phyloP scores from a whole-genome alignment of 2,888 invertebrate genomes.

The Fragum sueziense region DNA sequence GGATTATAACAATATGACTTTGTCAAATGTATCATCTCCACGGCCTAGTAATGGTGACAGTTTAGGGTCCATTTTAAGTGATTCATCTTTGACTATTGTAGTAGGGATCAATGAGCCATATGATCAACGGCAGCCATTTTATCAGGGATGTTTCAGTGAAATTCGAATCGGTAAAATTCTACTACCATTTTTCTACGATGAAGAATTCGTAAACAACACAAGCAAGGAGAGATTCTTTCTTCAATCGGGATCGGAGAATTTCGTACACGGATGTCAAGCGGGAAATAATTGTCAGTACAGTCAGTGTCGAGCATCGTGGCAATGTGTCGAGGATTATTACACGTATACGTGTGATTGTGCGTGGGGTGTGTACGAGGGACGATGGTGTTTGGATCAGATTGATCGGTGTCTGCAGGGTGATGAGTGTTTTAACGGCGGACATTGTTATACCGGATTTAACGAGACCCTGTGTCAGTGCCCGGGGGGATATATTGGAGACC shows the following conservation, averaged over 20 bases:
- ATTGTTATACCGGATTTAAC: constrained; percentile 69
- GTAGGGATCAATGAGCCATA: constrained; percentile 21
- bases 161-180: constrained; percentile 92
- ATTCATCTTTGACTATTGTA: constrained; percentile 4
- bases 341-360: constrained; percentile 76
- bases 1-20: constrained; percentile 31
- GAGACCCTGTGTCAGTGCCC: constrained; percentile 71
- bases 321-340: constrained; percentile 77
- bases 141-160: constrained; percentile 94
- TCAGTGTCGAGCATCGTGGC: constrained; percentile 88
- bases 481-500: constrained; percentile 69
- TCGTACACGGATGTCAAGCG: constrained; percentile 52
- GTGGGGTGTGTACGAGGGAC: constrained; percentile 69
- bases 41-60: constrained; percentile 21
- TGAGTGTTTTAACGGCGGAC: constrained; percentile 65
- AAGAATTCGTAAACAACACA: constrained; percentile 65
- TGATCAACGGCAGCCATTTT: constrained; percentile 66
- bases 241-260: background rate
- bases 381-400: constrained; percentile 84
- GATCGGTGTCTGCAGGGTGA: constrained; percentile 92
- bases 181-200: constrained; percentile 91
- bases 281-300: constrained; percentile 47
- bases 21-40: constrained; percentile 21
- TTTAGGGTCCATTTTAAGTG: constrained; percentile 32
- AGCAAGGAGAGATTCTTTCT: constrained; percentile 64